A percentile compares a stretch with the other conserved stretches of the same genome.
These are phyloP conservation scores for Manduca sexta DNA, from an alignment of 1,140 invertebrate genomes.

Conservation along the genomic window DNA sequence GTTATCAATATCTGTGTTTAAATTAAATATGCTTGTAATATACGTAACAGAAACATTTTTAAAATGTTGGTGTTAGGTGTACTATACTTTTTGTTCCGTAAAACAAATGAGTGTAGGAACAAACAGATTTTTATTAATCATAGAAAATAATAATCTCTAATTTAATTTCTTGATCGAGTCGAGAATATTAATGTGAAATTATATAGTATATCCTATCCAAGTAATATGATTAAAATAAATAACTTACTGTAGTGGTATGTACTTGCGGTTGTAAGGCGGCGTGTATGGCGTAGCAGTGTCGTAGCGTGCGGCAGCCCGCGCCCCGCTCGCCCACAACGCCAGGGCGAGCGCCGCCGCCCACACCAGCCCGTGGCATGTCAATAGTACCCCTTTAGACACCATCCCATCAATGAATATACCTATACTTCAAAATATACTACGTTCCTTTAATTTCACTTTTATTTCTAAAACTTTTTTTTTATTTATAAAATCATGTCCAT, in stretches of 20 bases:
- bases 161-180: no score
- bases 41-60: no score
- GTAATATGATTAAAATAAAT: slow-evolving; percentile 8
- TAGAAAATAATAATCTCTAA: no score
- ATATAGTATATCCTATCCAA: no score
- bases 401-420: slow-evolving; percentile 12
- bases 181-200: no score
- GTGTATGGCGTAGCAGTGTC: slow-evolving; percentile 55
- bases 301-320: slow-evolving; percentile 43
- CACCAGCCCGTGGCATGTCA: slow-evolving; percentile 47
- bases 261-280: slow-evolving; percentile 47
- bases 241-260: slow-evolving; percentile 56
- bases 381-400: slow-evolving; percentile 27
- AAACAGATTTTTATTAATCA: no score
- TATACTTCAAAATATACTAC: slow-evolving; percentile 2
- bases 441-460: slow-evolving; percentile 13
- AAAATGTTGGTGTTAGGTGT: no score
- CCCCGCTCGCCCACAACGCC: slow-evolving; percentile 48
- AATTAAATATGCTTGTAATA: no score
- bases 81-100: no score
- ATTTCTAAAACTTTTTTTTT: slow-evolving; percentile 11
- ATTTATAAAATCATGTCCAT: slow-evolving; percentile 23
- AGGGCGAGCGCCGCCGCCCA: slow-evolving; percentile 34
- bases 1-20: no score
- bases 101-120: no score